phyloP scores from a whole-genome alignment of 2,113 vertebrate genomes.

The Neopipo cinnamomea region DNA sequence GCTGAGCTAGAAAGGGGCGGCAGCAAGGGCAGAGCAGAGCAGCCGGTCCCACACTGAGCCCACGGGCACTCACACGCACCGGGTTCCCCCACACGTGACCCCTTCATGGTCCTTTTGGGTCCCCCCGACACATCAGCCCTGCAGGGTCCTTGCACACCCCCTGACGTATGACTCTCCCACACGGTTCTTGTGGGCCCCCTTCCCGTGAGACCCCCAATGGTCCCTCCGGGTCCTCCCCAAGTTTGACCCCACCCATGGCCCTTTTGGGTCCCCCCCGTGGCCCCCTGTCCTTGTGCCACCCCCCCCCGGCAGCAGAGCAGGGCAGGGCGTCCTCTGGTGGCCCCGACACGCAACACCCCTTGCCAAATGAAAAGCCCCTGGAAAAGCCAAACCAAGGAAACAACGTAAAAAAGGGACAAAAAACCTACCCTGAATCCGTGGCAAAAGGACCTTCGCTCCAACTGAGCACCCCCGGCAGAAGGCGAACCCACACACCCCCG shows the following conservation, averaged over 20 bases:
- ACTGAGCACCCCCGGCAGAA: neutral
- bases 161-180: neutral
- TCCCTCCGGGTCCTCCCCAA: neutral
- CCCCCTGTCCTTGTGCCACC: neutral
- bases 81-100: neutral
- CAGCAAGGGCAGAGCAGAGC: neutral
- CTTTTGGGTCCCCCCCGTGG: neutral
- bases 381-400: neutral
- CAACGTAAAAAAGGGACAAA: no score
- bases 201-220: no score
- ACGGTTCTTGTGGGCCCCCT: no score
- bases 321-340: neutral
- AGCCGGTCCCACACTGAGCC: neutral
- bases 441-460: neutral
- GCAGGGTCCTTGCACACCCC: neutral
- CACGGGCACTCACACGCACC: neutral
- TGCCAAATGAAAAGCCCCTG: fast-evolving
- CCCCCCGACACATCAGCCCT: neutral
- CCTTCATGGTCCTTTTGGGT: neutral
- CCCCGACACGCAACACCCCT: neutral
- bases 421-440: fast-evolving
- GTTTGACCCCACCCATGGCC: no score
- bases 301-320: neutral
- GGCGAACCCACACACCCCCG: neutral
- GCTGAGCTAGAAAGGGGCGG: neutral